Conservation (phyloP, 2,797 vertebrate genomes). For the Oreonectes daqikongensis region DNA sequence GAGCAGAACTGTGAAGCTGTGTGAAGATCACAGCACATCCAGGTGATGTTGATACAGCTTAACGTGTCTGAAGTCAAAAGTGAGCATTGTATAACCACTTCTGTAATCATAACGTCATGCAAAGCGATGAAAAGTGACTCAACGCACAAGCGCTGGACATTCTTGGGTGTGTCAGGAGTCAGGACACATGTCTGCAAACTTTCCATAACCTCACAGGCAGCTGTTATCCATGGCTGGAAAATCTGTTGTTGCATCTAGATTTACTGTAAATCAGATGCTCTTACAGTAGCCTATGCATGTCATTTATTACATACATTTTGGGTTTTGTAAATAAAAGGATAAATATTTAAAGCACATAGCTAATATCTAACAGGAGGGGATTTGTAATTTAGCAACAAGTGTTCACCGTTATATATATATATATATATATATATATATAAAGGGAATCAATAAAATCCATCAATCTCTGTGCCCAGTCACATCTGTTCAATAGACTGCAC, state of each 20-base stretch:
- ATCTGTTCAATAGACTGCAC: background rate
- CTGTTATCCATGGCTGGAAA: background rate
- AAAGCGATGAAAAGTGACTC: conserved; percentile 1
- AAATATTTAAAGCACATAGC: too few species aligned
- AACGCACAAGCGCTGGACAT: conserved; percentile 26
- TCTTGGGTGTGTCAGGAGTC: conserved; percentile 22
- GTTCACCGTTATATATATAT: too few species aligned
- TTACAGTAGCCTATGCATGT: too few species aligned
- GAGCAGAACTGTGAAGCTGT: too few species aligned
- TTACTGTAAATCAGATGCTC: background rate
- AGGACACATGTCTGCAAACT: conserved; percentile 23
- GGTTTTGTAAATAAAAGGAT: too few species aligned
- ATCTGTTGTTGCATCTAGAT: background rate
- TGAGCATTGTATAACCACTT: background rate
- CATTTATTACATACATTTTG: too few species aligned
- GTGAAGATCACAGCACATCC: background rate
- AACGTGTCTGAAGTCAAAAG: background rate
- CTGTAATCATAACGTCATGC: conserved; percentile 13
- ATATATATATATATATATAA: too few species aligned
- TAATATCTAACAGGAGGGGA: too few species aligned
- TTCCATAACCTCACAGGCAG: background rate
- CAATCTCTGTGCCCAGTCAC: conserved; percentile 3
- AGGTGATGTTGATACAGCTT: background rate
- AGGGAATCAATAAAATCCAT: conserved; percentile 3
- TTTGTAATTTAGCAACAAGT: too few species aligned